Base-by-base conservation (phyloP, 2,797 vertebrate genomes). In the Sebastiscus tertius region DNA sequence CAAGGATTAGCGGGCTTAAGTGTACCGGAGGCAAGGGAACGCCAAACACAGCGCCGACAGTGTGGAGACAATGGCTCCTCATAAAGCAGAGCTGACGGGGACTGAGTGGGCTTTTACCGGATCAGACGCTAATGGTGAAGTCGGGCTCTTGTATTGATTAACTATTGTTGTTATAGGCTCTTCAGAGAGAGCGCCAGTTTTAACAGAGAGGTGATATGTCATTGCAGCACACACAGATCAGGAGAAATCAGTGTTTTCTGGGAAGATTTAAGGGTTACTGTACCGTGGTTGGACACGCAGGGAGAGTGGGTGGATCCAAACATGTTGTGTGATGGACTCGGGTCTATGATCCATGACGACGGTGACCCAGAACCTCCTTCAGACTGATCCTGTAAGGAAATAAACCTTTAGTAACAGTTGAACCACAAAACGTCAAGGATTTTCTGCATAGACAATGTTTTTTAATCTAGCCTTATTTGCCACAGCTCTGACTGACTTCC, bases 1-100 rank as follows among this genome's bases (percentile, higher is more conserved):
- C 54, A 2, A 86, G 95, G 95, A 96, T 96, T 96, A 96, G 80
- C 69, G 9, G 93, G 96, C 94, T 96, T 96, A 96, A 93, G 93
- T 96, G 95, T 95, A 95, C 95, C 94, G 89, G 92, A 95, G 94
- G 89, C 88, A 79, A 90, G 90, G 75, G 91, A 86, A 95, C 86
- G 89, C 89, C 90, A 94, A 95, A 95, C 93, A 92, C 92, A 55
- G 86, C 46, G 31, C 79, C 94, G 92, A 91, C 92, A 93, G 88
- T 46, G 77, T 93, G 92, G 90, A 92, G 88, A 94, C 92, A 94
- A 94, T 92, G 90, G 90, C 84, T 89, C 72, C 87, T 92, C 90
- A 86, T 90, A 92, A 87, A 89, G 34, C 81, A 77, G 82, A 82
- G 84, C 88, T 72, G 73, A 82, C 80, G 64, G 77, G 83, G 84